A percentile compares a stretch with the other conserved stretches of the same genome.
phyloP scores from a whole-genome alignment of 2,888 invertebrate genomes.

The Euplagia quadripunctaria region DNA sequence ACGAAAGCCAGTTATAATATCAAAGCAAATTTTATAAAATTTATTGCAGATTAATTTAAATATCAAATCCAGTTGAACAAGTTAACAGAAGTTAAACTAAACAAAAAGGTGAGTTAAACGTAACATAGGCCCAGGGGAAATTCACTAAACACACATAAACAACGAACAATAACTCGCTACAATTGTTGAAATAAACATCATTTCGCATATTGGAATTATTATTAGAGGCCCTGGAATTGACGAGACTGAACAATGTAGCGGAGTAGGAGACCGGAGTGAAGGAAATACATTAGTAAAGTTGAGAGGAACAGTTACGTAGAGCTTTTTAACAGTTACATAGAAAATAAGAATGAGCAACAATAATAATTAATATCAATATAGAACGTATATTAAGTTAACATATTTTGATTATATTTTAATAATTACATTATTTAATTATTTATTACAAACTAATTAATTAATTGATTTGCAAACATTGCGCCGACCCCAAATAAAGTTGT shows the following conservation, averaged over 20 bases:
- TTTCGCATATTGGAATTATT: background rate
- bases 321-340: no score
- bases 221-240: background rate
- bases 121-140: slow-evolving; percentile 35
- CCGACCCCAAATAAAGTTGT: no score
- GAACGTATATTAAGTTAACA: no score
- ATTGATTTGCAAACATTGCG: no score
- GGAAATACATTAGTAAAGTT: no score
- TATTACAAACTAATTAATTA: no score
- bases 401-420: no score
- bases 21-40: background rate
- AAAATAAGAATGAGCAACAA: no score
- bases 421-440: no score
- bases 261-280: background rate
- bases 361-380: no score
- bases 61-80: background rate
- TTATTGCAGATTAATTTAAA: background rate
- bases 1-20: background rate
- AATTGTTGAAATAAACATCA: slow-evolving; percentile 32
- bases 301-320: no score
- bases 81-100: background rate
- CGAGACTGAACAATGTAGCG: background rate
- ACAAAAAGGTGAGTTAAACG: slow-evolving; percentile 10
- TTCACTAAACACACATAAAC: slow-evolving; percentile 29
- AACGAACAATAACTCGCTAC: slow-evolving; percentile 28